Evolutionary conservation across 2,113 vertebrate species (phyloP), one percentile per base, ranked within the genome.

Genomic region (Pleuronectes platessa): DNA sequence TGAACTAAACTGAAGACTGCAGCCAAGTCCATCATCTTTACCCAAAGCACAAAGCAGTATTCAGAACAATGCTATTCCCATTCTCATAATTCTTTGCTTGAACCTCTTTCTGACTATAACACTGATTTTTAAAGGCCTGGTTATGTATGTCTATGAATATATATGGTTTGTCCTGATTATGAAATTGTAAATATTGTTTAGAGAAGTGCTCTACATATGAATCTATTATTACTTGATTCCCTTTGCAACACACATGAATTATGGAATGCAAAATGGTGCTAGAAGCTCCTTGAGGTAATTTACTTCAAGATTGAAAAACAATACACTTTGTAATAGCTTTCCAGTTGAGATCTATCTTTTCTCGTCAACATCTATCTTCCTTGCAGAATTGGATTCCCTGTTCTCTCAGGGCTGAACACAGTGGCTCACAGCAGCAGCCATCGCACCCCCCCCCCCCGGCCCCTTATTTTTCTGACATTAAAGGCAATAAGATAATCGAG

Each of bases 301-400:
- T 85, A 78, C 87, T 82, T 81, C 68, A 69, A 53, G 72, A 71
- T 56, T 82, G 72, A 64, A 86, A 75, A 89, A 89, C 79, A 88
- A 88, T 73, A 76, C 68, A 81, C 54, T 78, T 68, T 83, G 79
- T 81, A 86, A 89, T 84, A 79, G 85, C 79, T 86, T 86, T 86
- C 21, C 3, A 86, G 70, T 84, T 69, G 66, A 81, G 68, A 89
- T 86, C 85, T 72, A 69, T 86, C 79, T 82, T 81, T 78, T 74
- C 59, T 84, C 21, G 65, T 83, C 49, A 55, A 63, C 58, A 84
- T 85, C 70, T 69, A 58, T 86, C 79, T 79, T 81, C 47, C 14
- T 17, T 5, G 56, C 72, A 78, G 61, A 84, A 81, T 85, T 90
- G 78, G 67, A 83, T 87, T 87, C 78, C 51, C 60, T 68, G 85